phyloP scores from a whole-genome alignment of 1,140 invertebrate genomes.

The Pseudoatta argentina region DNA sequence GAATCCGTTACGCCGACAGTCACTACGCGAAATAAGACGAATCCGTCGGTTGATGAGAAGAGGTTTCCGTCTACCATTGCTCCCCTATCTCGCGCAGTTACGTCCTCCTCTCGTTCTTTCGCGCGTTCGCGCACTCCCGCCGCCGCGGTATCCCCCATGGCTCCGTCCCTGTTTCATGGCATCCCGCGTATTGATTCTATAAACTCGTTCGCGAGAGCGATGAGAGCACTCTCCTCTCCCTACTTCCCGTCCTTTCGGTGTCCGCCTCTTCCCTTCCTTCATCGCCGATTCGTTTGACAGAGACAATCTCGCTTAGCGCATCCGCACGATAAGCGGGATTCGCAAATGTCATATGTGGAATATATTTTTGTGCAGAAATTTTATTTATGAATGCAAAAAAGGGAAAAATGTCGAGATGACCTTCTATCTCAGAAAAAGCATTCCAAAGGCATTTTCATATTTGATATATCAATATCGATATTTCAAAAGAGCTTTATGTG shows the following conservation, averaged over 20 bases:
- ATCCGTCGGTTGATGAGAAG: conserved; percentile 48
- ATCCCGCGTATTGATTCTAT: conserved; percentile 65
- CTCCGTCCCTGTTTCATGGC: conserved; percentile 43
- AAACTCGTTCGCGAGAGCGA: conserved; percentile 65
- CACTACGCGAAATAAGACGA: conserved; percentile 45
- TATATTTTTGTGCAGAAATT: conserved; percentile 13
- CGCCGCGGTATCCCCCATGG: conserved; percentile 7
- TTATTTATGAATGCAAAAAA: conserved; percentile 9
- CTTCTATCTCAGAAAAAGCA: not conserved
- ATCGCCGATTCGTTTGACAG: conserved; percentile 12
- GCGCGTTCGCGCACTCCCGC: conserved; percentile 27
- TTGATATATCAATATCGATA: not conserved
- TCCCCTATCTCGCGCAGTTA: conserved; percentile 21
- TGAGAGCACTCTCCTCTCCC: conserved; percentile 17
- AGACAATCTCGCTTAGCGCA: conserved; percentile 2
- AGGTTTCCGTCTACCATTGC: conserved; percentile 4
- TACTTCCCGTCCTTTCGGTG: conserved; percentile 13
- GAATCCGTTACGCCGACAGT: conserved; percentile 40
- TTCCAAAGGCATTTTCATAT: not conserved
- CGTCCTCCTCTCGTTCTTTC: conserved; percentile 21
- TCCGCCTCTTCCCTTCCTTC: conserved; percentile 14
- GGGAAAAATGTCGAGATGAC: no score
- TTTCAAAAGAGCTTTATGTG: not conserved
- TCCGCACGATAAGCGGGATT: not conserved
- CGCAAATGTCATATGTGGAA: conserved; percentile 34